phyloP scores from a whole-genome alignment of 2,113 vertebrate species.

The Corvus cornix region DNA sequence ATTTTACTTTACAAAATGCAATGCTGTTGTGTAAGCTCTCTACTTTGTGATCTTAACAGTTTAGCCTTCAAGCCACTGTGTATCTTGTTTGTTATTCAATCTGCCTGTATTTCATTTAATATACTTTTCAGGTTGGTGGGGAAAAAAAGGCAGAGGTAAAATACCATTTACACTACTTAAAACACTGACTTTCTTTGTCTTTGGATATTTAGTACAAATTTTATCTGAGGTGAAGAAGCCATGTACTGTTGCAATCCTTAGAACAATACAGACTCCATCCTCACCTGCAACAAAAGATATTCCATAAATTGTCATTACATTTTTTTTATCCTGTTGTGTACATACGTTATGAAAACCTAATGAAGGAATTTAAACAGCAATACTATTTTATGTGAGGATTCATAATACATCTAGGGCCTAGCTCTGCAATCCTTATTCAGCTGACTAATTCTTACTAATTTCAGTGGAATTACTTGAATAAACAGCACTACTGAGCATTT shows the following conservation, averaged over 20 bases:
- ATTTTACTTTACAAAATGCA: background rate
- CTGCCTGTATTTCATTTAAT: background rate
- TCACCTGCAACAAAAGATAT: background rate
- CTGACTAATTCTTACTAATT: constrained; percentile 58
- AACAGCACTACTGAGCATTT: constrained; percentile 15
- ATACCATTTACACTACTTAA: background rate
- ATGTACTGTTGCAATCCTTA: background rate
- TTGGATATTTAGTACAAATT: background rate
- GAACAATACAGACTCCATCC: background rate
- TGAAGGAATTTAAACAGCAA: constrained; percentile 28
- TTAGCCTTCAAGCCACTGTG: background rate
- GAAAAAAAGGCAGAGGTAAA: background rate
- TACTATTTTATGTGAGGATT: background rate
- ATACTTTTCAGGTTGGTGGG: background rate
- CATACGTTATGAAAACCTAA: constrained; percentile 13
- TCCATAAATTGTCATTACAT: background rate
- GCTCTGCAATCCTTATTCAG: constrained; percentile 29
- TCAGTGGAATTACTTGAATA: constrained; percentile 53
- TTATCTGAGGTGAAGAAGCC: background rate
- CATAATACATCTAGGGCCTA: background rate
- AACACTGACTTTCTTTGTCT: background rate
- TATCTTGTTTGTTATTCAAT: background rate
- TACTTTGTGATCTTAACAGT: background rate
- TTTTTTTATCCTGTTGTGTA: constrained; percentile 22
- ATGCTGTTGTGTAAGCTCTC: background rate